These are phyloP conservation scores for Adela reaumurella DNA, from an alignment of 2,888 invertebrate species.

Conservation along the genomic window DNA sequence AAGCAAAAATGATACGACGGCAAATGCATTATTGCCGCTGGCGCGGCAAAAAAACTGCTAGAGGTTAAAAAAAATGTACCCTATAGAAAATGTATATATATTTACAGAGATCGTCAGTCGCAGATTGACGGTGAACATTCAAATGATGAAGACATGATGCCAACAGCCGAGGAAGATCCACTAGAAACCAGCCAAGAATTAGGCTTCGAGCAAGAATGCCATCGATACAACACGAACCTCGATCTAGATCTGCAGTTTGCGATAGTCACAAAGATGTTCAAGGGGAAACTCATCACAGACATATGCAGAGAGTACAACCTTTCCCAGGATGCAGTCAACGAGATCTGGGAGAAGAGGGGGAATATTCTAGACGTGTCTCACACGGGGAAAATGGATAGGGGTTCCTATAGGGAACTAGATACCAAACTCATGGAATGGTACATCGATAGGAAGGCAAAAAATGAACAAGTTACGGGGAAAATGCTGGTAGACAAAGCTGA, in stretches of 20 bases:
- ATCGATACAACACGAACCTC: neutral
- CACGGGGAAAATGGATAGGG: slow-evolving; percentile 17
- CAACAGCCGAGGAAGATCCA: too few species aligned
- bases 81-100: too few species aligned
- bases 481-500: slow-evolving; percentile 24
- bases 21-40: too few species aligned
- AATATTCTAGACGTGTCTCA: slow-evolving; percentile 17
- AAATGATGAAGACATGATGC: neutral
- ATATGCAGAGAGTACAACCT: slow-evolving; percentile 21
- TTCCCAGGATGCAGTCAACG: slow-evolving; percentile 16
- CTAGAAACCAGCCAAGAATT: neutral
- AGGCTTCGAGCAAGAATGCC: neutral
- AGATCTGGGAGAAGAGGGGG: slow-evolving; percentile 25
- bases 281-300: slow-evolving; percentile 21
- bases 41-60: too few species aligned
- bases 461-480: slow-evolving; percentile 21
- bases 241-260: slow-evolving; percentile 15
- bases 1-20: too few species aligned
- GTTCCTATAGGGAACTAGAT: slow-evolving; percentile 22
- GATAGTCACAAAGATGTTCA: slow-evolving; percentile 26
- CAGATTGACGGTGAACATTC: neutral
- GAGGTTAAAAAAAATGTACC: too few species aligned
- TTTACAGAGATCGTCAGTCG: neutral
- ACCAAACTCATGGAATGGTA: slow-evolving; percentile 21
- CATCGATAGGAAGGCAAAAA: slow-evolving; percentile 16